Base-by-base conservation (phyloP, 1,140 invertebrate genomes). In the Campoletis sonorensis region DNA sequence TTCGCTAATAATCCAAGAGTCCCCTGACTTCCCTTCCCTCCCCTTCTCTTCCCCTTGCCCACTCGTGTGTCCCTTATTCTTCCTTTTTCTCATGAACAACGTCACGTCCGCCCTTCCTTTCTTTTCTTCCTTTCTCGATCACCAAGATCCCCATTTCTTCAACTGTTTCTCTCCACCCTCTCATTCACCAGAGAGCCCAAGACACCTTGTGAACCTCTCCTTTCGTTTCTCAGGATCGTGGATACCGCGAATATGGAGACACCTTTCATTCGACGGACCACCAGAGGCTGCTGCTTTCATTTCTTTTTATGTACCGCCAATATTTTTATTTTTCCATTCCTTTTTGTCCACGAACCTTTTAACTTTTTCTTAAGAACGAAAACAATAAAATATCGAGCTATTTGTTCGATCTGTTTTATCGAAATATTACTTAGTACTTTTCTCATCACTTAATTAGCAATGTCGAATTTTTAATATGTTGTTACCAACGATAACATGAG, bases 1-100 rank as follows among this genome's bases (percentile, higher is more conserved):
- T 85, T 88, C 85, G 84, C 87, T 88, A 89, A 87, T 90, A 90
- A 89, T 87, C 82, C 84, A 82, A 81, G 81, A 86, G 86, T 83
- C 3, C 11, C 40, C 83, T 79, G 83, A 85, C 84, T 87, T 54
- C 16, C 79, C 67, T 84, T 68, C 71, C 84, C 86, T 54, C 16
- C 79, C 67, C 83, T 68, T 68, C 23, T 67, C 76, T 40, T 83
- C 70, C 33, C 77, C 68, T 76, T 79, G 75, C 40, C 30, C n/a
- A 58, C 37, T 77, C 58, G 72, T 64, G 61, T 64, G 61, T 64
- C 64, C 84, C 84, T 83, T n/a, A n/a, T n/a, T 84, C 81, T 82
- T 85, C 75, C 15, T 70, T 70, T n/a, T 70, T 70, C 26, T 18
- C 7, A 61, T 61, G 58, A n/a, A 40, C 1, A 18, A n/a, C 16